These are phyloP conservation scores for Lycodopsis pacificus DNA, from an alignment of 2,797 vertebrate genomes.

Conservation along the genomic window DNA sequence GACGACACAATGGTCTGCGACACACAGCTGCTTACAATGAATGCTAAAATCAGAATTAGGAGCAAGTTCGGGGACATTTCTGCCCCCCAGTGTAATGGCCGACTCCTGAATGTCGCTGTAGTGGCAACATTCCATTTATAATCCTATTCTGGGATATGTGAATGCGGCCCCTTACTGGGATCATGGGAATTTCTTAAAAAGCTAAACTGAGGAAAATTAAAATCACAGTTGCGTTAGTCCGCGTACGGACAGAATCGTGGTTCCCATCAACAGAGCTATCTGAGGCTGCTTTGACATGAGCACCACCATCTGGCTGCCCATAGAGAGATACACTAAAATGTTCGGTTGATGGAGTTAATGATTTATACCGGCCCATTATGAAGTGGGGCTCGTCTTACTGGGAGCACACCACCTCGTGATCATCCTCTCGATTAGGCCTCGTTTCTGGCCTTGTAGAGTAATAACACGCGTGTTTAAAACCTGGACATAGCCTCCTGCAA, in stretches of 20 bases:
- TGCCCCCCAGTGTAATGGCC: neutral
- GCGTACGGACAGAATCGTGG: slow-evolving; percentile 5
- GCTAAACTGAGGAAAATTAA: slow-evolving; percentile 5
- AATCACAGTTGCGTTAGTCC: neutral
- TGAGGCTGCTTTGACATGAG: slow-evolving; percentile 65
- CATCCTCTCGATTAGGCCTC: slow-evolving; percentile 39
- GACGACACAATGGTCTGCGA: slow-evolving; percentile 56
- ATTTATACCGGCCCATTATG: slow-evolving; percentile 77
- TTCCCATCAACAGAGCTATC: slow-evolving; percentile 76
- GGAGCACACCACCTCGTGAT: slow-evolving; percentile 53
- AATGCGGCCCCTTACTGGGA: slow-evolving; percentile 15
- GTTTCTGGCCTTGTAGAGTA: slow-evolving; percentile 17
- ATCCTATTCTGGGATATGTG: slow-evolving; percentile 31
- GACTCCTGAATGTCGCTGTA: slow-evolving; percentile 19
- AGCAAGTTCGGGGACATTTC: slow-evolving; percentile 54
- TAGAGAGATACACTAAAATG: slow-evolving; percentile 69
- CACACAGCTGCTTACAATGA: slow-evolving; percentile 41
- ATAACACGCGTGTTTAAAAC: slow-evolving; percentile 15
- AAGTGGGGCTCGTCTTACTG: slow-evolving; percentile 57
- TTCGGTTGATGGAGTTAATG: slow-evolving; percentile 81
- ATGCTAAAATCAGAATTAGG: slow-evolving; percentile 44
- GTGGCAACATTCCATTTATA: slow-evolving; percentile 32
- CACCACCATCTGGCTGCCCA: slow-evolving; percentile 80
- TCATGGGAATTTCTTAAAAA: slow-evolving; percentile 40
- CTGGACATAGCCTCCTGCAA: slow-evolving; percentile 15